A percentile compares a stretch with the other conserved stretches of the same genome.
Conservation (phyloP, 2,113 vertebrate genomes). For the Jacana jacana region DNA sequence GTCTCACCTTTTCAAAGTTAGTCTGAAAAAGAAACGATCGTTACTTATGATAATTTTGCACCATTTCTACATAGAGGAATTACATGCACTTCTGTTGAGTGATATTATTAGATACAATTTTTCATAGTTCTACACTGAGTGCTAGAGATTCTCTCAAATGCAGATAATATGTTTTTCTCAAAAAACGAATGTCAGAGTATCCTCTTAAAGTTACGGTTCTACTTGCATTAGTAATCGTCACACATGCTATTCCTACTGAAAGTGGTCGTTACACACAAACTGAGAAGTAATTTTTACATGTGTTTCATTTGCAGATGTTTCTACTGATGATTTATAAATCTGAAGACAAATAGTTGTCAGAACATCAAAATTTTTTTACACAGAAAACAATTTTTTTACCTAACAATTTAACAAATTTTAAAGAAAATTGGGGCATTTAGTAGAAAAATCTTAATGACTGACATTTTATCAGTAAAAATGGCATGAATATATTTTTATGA, state of each 20-base stretch:
- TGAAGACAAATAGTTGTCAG: background rate
- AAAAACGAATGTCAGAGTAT: background rate
- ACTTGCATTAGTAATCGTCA: background rate
- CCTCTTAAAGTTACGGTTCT: background rate
- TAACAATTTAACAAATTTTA: background rate
- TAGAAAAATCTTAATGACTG: background rate
- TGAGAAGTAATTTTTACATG: background rate
- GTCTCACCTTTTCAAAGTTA: background rate
- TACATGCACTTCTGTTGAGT: background rate
- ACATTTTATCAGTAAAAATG: background rate
- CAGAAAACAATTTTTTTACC: background rate
- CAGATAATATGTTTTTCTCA: background rate
- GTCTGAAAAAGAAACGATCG: background rate
- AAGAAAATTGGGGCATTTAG: background rate
- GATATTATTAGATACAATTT: background rate
- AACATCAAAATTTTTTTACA: background rate
- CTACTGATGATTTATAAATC: background rate
- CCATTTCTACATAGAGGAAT: background rate
- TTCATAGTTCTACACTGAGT: background rate
- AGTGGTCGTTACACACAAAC: background rate
- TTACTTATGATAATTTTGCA: background rate
- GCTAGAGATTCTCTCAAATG: background rate
- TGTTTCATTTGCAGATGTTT: background rate
- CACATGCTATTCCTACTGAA: background rate
- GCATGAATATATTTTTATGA: background rate